Conservation (phyloP, 2,888 invertebrate species). For the Eupsilia transversa region DNA sequence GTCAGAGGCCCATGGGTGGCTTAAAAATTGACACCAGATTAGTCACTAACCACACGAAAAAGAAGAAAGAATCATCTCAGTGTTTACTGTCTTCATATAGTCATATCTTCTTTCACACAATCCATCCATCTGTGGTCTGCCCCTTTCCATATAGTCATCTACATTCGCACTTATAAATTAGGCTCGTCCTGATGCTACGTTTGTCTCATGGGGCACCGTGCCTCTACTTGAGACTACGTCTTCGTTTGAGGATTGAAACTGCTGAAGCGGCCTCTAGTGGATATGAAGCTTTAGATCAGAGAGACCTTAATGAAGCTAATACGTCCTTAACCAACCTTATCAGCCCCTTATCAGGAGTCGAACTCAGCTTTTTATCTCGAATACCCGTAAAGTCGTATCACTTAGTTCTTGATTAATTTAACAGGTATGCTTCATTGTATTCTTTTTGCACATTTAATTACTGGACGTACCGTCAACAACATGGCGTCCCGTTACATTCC, state of each 20-base stretch:
- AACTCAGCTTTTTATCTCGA: constrained; percentile 47
- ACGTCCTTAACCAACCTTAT: constrained; percentile 8
- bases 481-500: constrained; percentile 74
- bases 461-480: constrained; percentile 54
- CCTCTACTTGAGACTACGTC: no score
- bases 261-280: neutral
- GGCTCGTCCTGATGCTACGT: neutral
- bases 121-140: neutral
- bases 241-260: neutral
- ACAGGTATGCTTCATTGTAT: constrained; percentile 62
- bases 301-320: constrained; percentile 40
- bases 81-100: neutral
- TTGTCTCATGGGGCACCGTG: neutral
- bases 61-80: neutral
- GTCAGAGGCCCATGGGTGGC: no score
- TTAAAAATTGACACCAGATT: no score
- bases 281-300: neutral
- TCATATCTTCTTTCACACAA: neutral
- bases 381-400: constrained; percentile 53
- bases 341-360: constrained; percentile 27
- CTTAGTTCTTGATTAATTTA: constrained; percentile 70
- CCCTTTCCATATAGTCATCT: neutral
- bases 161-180: neutral
- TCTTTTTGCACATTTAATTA: constrained; percentile 66
- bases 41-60: no score